These are phyloP conservation scores for Lasioglossum albipes DNA, from an alignment of 1,140 invertebrate species.

Conservation along the genomic window DNA sequence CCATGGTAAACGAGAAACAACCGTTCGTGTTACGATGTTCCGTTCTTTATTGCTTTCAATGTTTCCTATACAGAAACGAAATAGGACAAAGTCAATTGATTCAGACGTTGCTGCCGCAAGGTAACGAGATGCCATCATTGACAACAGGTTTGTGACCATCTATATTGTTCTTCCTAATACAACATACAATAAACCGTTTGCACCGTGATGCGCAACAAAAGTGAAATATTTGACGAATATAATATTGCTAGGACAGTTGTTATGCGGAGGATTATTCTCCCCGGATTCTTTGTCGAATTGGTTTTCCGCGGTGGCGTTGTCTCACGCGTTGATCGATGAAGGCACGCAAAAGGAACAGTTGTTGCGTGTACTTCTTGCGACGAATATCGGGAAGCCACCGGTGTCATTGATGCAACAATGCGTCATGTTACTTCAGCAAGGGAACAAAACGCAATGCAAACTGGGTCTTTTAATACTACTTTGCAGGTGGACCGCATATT, in stretches of 20 bases:
- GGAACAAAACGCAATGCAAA: constrained; percentile 92
- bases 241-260: constrained; percentile 87
- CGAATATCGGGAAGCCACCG: constrained; percentile 90
- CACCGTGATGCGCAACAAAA: neutral
- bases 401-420: constrained; percentile 94
- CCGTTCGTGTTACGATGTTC: constrained; percentile 94
- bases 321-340: constrained; percentile 95
- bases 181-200: neutral
- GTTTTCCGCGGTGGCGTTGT: constrained; percentile 95
- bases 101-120: constrained; percentile 93
- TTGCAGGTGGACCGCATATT: constrained; percentile 93
- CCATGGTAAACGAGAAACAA: constrained; percentile 99
- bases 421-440: constrained; percentile 90
- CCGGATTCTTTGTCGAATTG: constrained; percentile 96
- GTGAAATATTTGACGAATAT: constrained; percentile 41
- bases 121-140: constrained; percentile 84
- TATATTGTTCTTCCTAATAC: neutral
- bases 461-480: constrained; percentile 95
- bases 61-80: constrained; percentile 96
- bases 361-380: constrained; percentile 94
- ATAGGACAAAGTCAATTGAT: constrained; percentile 93
- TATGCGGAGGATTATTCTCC: constrained; percentile 96
- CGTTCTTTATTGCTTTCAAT: constrained; percentile 98
- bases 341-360: constrained; percentile 94
- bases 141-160: constrained; percentile 79